Evolutionary conservation across 2,888 invertebrate species (phyloP).

Genomic region (Drosophila cognata): DNA sequence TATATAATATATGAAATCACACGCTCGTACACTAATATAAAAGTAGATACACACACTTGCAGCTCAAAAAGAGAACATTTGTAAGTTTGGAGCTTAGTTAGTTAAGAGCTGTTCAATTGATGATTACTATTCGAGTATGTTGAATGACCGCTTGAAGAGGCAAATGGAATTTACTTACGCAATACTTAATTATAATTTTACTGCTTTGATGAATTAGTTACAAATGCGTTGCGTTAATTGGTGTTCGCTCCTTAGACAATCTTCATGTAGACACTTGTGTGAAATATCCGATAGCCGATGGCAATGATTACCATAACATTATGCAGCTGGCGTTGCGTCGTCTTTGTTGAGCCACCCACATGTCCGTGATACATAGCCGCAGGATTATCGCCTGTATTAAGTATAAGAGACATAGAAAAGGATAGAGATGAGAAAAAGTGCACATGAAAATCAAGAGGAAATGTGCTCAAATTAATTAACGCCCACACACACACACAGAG

Average conservation of each 20-base stretch:
- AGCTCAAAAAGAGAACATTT: not conserved
- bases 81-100: conserved; percentile 20
- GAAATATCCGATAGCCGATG: conserved; percentile 82
- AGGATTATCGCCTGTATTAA: conserved; percentile 90
- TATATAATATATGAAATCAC: conserved; percentile 6
- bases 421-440: conserved; percentile 2
- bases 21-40: conserved; percentile 34
- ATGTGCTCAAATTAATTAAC: conserved; percentile 75
- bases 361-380: conserved; percentile 90
- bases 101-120: conserved; percentile 34
- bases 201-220: conserved; percentile 51
- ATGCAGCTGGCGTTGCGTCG: conserved; percentile 84
- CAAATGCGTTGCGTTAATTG: conserved; percentile 40
- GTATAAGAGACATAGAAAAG: conserved; percentile 10
- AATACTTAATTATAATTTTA: conserved; percentile 36
- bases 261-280: conserved; percentile 78
- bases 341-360: conserved; percentile 85
- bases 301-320: conserved; percentile 80
- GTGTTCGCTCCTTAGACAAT: conserved; percentile 69
- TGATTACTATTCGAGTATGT: conserved; percentile 8
- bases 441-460: conserved; percentile 52
- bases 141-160: conserved; percentile 13
- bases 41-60: conserved; percentile 27
- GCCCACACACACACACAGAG: conserved; percentile 19
- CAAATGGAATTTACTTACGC: conserved; percentile 28